A percentile compares a stretch with the other conserved stretches of the same genome.
phyloP scores from a whole-genome alignment of 2,888 invertebrate genomes.

The Pterostichus madidus region DNA sequence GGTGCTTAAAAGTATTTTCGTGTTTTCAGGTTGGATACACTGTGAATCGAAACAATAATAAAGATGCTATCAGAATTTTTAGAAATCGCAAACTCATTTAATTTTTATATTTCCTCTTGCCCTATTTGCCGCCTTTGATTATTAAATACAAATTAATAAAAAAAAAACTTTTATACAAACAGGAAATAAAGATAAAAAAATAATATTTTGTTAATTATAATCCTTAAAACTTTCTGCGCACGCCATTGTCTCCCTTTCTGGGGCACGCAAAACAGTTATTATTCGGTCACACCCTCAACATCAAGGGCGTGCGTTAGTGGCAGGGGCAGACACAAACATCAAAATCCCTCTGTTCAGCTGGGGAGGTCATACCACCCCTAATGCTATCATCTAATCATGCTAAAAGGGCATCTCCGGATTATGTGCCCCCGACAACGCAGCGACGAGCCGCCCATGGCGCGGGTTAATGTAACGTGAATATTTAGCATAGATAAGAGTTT shows the following conservation, averaged over 20 bases:
- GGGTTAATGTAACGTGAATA: conserved; percentile 52
- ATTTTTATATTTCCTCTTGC: background rate
- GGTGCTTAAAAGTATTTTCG: conserved; percentile 7
- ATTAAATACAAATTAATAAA: too few relatives aligned
- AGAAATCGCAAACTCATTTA: conserved; percentile 24
- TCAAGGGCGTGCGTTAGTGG: conserved; percentile 5
- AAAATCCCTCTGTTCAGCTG: background rate
- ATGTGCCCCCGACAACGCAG: conserved; percentile 4
- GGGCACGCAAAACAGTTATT: conserved; percentile 74
- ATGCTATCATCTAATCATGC: conserved; percentile 45
- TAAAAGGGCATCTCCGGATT: conserved; percentile 45
- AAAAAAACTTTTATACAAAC: too few relatives aligned
- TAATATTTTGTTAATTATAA: too few relatives aligned
- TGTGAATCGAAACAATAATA: conserved; percentile 4
- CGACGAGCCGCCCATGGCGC: conserved; percentile 35
- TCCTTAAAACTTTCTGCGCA: conserved; percentile 22
- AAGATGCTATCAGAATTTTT: conserved; percentile 4
- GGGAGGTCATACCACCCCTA: conserved; percentile 21
- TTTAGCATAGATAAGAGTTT: conserved; percentile 42
- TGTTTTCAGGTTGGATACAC: conserved; percentile 1
- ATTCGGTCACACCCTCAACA: conserved; percentile 64
- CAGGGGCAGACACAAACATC: conserved; percentile 19
- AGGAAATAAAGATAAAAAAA: too few relatives aligned
- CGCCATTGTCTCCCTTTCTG: conserved; percentile 68
- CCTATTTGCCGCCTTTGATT: too few relatives aligned